Percentiles rank a stretch among this genome's conserved stretches.
Evolutionary conservation across 2,888 invertebrate species (phyloP).

Genomic region (Tenthredo scrophulariae): DNA sequence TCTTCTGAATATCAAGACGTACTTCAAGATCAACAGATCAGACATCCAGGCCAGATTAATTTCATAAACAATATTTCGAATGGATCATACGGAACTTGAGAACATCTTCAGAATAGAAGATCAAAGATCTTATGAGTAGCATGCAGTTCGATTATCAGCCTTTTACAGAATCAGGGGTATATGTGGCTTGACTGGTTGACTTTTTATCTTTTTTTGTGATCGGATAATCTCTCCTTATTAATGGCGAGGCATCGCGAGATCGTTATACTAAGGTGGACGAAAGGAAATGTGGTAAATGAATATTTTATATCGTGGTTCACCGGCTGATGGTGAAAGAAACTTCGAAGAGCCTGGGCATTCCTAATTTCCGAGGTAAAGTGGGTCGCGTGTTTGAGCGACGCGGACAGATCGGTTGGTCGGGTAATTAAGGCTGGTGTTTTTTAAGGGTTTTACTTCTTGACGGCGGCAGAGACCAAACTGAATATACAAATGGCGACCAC

Average conservation of each 20-base stretch:
- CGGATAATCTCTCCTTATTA: slow-evolving; percentile 36
- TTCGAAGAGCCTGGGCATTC: slow-evolving; percentile 44
- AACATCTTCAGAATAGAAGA: not conserved
- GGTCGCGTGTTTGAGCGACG: slow-evolving; percentile 55
- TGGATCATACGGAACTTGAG: not conserved
- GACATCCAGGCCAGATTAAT: not conserved
- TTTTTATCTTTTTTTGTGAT: not conserved
- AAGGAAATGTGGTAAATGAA: slow-evolving; percentile 28
- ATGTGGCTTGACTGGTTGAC: not conserved
- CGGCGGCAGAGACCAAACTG: slow-evolving; percentile 51
- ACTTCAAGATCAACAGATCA: not conserved
- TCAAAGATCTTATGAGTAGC: not conserved
- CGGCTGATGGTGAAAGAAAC: slow-evolving; percentile 31
- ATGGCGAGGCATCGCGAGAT: slow-evolving; percentile 32
- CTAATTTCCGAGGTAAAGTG: slow-evolving; percentile 53
- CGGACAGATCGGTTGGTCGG: slow-evolving; percentile 54
- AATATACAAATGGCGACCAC: slow-evolving; percentile 71
- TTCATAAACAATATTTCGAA: not conserved
- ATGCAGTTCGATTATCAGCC: not conserved
- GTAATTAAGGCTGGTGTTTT: slow-evolving; percentile 68
- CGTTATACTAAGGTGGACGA: not conserved
- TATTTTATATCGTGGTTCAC: not conserved
- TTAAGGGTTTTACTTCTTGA: slow-evolving; percentile 58
- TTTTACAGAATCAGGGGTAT: not conserved
- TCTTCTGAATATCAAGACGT: not conserved